phyloP scores from a whole-genome alignment of 2,113 vertebrate species.

The Hyaena hyaena region DNA sequence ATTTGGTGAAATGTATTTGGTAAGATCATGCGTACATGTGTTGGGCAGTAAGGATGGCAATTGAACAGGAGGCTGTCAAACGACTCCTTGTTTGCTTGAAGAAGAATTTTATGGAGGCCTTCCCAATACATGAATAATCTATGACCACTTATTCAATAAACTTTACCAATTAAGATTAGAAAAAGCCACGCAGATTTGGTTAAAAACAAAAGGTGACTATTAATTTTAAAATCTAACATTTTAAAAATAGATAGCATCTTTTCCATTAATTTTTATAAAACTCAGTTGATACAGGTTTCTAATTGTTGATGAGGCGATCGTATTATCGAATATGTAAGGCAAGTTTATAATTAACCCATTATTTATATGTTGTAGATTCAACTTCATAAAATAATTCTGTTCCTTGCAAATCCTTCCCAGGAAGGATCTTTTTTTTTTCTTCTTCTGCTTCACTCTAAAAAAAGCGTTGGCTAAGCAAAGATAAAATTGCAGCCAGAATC shows the following conservation, averaged over 20 bases:
- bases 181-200: neutral
- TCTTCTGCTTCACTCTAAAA: neutral
- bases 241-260: neutral
- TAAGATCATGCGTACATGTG: neutral
- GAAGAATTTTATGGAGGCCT: neutral
- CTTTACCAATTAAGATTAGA: conserved; percentile 12
- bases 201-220: conserved; percentile 16
- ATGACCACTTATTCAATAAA: neutral
- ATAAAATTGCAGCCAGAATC: neutral
- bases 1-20: neutral
- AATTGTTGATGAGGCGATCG: neutral
- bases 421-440: neutral
- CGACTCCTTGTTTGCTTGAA: neutral
- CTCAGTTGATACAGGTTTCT: neutral
- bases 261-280: neutral
- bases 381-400: neutral
- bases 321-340: neutral
- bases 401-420: neutral
- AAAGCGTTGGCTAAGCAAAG: neutral
- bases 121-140: neutral
- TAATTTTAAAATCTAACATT: neutral
- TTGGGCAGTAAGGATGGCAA: neutral
- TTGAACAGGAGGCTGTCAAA: neutral
- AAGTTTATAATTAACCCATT: neutral
- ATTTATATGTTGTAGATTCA: neutral